Base-by-base conservation (phyloP, 2,888 invertebrate genomes). In the Strigamia maritima region DNA sequence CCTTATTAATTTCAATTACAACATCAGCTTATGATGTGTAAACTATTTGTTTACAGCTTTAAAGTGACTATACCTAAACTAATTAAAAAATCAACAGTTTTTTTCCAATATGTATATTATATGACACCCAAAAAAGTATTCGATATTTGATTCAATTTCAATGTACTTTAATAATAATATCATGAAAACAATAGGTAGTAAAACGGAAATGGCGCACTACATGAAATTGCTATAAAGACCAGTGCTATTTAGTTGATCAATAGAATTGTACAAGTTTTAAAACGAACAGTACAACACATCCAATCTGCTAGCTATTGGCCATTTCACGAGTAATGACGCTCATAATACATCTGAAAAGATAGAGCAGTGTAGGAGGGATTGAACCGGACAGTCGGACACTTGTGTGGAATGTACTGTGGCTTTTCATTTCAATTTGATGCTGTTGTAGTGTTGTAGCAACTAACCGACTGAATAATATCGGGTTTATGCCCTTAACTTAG, bases 301-400 rank as follows among this genome's bases (percentile, higher is more conserved):
- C 54, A 54, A 54, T 54, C 54, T 54, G n/a, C 19, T 19, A 14
- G 54, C 54, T 54, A 54, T 54, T 54, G 54, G 54, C 54, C 54
- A 54, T 54, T 54, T 54, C 54, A 19, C 54, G 54, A 54, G 54
- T 54, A 54, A 54, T 54, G 54, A 19, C 54, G n/a, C 54, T 54
- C n/a, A 19, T 54, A 54, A 54, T 54, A n/a, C 54, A 19, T 54
- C 54, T 19, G 54, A 54, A 54, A 54, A 54, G 54, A 19, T 54
- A 54, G 44, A 2, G 44, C 44, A 44, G 14, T n/a, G 16, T n/a
- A 44, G 44, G 44, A 44, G 14, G 44, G 44, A 44, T 44, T 44
- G 44, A 44, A 44, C 44, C 14, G 44, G 44, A 44, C 44, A 44
- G 14, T 12, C 14, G 44, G 44, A 44, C 44, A 44, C 44, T 12